Base-by-base conservation (phyloP, 1,140 invertebrate genomes). In the Drosophila oshimai region DNA sequence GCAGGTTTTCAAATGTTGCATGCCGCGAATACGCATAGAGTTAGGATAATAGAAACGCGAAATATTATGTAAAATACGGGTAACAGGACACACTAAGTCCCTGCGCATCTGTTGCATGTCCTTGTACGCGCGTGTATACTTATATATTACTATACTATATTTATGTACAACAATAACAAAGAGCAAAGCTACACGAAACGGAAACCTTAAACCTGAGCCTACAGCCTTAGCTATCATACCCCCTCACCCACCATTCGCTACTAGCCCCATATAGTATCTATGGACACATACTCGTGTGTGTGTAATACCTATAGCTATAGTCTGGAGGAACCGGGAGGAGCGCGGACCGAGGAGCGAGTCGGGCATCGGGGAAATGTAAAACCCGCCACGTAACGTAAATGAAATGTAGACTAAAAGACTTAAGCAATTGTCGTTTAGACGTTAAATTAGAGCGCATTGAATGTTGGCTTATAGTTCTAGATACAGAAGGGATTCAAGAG, bases 371-470 rank as follows among this genome's bases (percentile, higher is more conserved):
- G 26, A 13, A 17, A 20, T 28, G 51, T 22, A 28, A n/a, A 54
- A 24, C 42, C 67, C 53, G 47, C 61, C 58, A 72, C 39, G 37
- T 33, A 58, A 36, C 54, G 26, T 71, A 67, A 61, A 58, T 45
- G 67, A 74, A 74, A 84, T 64, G 88, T 90, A 90, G 89, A 90
- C 78, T 90, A 90, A 74, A 90, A 90, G 89, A 90, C 89, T 90
- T 90, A 90, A 90, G 89, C 89, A 90, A 90, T 90, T 90, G 89
- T 90, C 89, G 79, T 76, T 78, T 89, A 78, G 89, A 90, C 89
- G 89, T 90, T 90, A 90, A 90, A 90, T 86, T 89, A 89, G 74
- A 81, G 72, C 74, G 83, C 79, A 90, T 90, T 90, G 73, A 89
- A 89, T 89, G 88, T 90, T 89, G 83, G 87, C 88, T 90, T 89